Evolutionary conservation across 2,113 vertebrate genomes (phyloP).

Genomic region (Panthera tigris): DNA sequence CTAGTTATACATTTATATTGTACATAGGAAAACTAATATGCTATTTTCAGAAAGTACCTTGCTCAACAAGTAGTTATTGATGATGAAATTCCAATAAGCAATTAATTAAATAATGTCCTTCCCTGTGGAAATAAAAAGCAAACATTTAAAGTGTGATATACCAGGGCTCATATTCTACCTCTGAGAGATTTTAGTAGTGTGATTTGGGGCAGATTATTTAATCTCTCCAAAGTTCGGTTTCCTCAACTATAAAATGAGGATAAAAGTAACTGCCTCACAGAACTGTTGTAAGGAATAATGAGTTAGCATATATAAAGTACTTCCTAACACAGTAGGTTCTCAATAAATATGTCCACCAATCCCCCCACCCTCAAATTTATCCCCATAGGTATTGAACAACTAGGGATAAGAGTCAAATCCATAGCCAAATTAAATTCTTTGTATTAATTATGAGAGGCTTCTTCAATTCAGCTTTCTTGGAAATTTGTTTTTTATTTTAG

Average conservation of each 20-base stretch:
- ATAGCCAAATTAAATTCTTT: not conserved
- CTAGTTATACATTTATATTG: not conserved
- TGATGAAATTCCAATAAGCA: not conserved
- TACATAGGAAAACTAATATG: not conserved
- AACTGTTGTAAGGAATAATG: not conserved
- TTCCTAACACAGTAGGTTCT: not conserved
- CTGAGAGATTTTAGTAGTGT: not conserved
- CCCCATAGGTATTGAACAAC: not conserved
- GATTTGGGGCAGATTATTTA: not conserved
- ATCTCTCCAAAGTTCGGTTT: not conserved
- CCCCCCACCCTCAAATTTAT: not conserved
- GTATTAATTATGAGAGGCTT: not conserved
- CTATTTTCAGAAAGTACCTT: not conserved
- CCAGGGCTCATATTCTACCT: not conserved
- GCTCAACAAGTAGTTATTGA: not conserved
- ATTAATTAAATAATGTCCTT: not conserved
- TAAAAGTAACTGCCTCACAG: not conserved
- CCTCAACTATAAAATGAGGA: not conserved
- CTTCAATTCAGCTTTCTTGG: not conserved
- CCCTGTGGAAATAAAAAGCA: not conserved
- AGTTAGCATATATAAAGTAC: not conserved
- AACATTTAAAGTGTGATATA: not conserved
- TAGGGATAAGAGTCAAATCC: not conserved
- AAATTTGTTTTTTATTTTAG: slow-evolving; percentile 19
- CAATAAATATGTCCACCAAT: not conserved